Conservation (phyloP, 2,113 vertebrate species). For the Pipa parva region DNA sequence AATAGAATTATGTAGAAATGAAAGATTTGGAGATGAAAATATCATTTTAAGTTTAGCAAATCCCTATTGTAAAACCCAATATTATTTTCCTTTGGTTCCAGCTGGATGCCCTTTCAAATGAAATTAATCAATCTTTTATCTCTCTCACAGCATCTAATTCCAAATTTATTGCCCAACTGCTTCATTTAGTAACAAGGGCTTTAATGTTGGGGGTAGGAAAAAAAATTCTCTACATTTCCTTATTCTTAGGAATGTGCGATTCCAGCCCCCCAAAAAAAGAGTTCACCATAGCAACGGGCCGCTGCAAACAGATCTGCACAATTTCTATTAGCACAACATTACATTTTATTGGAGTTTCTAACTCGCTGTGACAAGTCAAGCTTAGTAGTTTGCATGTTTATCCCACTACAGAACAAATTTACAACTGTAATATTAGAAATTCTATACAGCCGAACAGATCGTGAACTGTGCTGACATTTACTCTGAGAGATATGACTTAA, state of each 20-base stretch:
- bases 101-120: constrained; percentile 78
- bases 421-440: background rate
- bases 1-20: too few species aligned
- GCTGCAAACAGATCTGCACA: background rate
- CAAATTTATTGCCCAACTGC: constrained; percentile 85
- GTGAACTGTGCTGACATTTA: background rate
- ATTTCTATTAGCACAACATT: background rate
- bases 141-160: constrained; percentile 76
- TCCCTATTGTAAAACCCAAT: constrained; percentile 50
- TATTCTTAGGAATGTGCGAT: constrained; percentile 43
- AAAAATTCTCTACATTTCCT: constrained; percentile 71
- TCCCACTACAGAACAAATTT: background rate
- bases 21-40: too few species aligned
- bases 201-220: constrained; percentile 60
- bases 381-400: background rate
- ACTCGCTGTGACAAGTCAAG: background rate
- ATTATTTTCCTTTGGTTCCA: constrained; percentile 51
- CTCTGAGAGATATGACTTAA: background rate
- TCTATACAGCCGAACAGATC: background rate
- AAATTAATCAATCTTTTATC: constrained; percentile 97
- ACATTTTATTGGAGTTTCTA: background rate
- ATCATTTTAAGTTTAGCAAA: constrained; percentile 46
- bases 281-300: constrained; percentile 12
- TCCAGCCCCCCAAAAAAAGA: constrained; percentile 7
- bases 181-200: constrained; percentile 69